Base-by-base conservation (phyloP, 2,797 vertebrate species). In the Sebastes nivosus region DNA sequence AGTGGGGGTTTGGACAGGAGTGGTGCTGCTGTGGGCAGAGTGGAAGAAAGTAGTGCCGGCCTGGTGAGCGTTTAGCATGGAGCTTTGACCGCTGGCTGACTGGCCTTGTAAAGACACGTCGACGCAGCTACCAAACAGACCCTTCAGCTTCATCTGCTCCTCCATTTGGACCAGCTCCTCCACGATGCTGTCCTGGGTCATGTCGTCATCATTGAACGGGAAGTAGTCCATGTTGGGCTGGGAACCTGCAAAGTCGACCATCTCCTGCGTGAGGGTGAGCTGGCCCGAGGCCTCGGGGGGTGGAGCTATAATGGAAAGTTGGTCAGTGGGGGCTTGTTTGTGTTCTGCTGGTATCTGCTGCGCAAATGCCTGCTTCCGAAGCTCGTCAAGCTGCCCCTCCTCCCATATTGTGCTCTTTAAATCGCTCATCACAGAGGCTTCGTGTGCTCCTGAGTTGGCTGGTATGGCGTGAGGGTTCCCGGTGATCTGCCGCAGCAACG, bases 81-180 rank as follows among this genome's bases (percentile, higher is more conserved):
- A 94, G 91, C 95, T 95, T 82, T 96, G 96, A 70, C 75, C 82
- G 74, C 93, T 90, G 32, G 96, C 72, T 0, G 96, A 92, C 92
- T 97, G 97, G 87, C 93, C 95, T 92, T 97, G 97, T 67, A 99
- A 95, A 2, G 97, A 91, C 90, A 98, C 96, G 27, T 97, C 97
- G 13, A 99, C 95, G 71, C 97, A 98, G 82, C 94, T 94, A 24
- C 95, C 58, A 0, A 97, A 99, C 65, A 95, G 86, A 86, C 94
- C 96, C 93, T 97, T 98, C 93, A 99, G 95, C 66, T 99, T 98
- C 98, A 99, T 99, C 83, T 99, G 99, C 93, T 99, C 98, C 86
- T 99, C 99, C 98, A 99, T 99, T 82, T 99, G 97, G 76, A 99
- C 99, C 12, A 99, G 95, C 91, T 99, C 99, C 93, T 99, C 98